Conservation (phyloP, 2,113 vertebrate species). For the Globicephala melas region DNA sequence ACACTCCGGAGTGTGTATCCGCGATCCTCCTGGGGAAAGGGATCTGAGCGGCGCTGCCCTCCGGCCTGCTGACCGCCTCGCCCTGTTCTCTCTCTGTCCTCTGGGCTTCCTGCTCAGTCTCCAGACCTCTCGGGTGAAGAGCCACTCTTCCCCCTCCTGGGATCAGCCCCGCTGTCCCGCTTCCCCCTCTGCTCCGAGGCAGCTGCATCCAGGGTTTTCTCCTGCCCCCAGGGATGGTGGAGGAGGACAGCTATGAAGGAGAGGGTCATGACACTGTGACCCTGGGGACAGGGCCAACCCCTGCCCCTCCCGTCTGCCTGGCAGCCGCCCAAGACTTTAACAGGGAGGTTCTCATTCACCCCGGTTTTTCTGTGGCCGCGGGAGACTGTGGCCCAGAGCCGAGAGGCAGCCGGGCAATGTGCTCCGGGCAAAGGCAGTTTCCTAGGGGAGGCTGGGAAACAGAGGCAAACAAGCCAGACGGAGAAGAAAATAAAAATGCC, state of each 20-base stretch:
- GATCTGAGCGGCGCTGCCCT: accelerated
- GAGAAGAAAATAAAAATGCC: slow-evolving; percentile 1
- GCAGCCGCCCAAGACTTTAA: neutral
- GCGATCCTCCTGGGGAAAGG: neutral
- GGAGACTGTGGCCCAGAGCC: neutral
- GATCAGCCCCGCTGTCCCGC: accelerated
- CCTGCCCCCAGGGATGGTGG: too few relatives aligned
- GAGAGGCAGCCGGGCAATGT: neutral
- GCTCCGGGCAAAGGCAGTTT: neutral
- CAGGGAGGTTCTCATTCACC: neutral
- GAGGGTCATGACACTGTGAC: neutral
- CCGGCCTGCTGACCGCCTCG: neutral
- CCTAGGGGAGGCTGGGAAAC: neutral
- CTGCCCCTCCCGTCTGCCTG: neutral
- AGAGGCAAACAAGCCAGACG: neutral
- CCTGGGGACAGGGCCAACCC: neutral
- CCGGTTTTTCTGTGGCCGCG: neutral
- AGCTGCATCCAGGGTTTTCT: neutral
- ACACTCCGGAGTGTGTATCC: accelerated
- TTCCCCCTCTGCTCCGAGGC: neutral
- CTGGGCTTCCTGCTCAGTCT: neutral
- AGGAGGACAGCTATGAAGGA: neutral
- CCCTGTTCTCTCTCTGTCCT: neutral
- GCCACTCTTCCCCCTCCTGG: neutral
- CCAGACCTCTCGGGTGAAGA: neutral